Percentiles rank a stretch among this genome's conserved stretches.
These are phyloP conservation scores for Halictus ligatus DNA, from an alignment of 2,888 invertebrate genomes.

Conservation along the genomic window DNA sequence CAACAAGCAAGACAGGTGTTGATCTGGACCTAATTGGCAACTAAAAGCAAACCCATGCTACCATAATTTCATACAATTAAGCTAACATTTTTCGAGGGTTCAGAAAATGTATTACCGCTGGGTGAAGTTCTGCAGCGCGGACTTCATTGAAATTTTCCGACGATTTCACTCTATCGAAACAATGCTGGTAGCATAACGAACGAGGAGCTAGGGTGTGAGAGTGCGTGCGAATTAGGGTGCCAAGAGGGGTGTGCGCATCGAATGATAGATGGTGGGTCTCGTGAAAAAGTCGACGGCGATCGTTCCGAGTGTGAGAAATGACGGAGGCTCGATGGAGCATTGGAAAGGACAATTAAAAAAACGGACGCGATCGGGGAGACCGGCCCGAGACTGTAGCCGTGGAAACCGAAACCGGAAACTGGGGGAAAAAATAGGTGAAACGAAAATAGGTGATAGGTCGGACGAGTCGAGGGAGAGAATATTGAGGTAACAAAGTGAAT, in stretches of 20 bases:
- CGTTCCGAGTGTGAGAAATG: conserved; percentile 16
- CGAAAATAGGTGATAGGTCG: neutral
- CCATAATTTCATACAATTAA: neutral
- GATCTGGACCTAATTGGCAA: neutral
- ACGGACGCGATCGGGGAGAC: neutral
- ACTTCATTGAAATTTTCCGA: neutral
- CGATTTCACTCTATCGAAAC: neutral
- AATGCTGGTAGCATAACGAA: neutral
- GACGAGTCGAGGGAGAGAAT: neutral
- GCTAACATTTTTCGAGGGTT: neutral
- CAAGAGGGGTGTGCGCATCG: neutral
- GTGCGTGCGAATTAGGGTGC: conserved; percentile 25
- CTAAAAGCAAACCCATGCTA: neutral
- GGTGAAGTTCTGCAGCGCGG: neutral
- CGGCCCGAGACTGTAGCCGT: neutral
- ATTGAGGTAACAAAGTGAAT: neutral
- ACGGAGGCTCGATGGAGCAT: neutral
- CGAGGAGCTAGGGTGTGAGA: neutral
- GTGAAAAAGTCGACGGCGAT: conserved; percentile 13
- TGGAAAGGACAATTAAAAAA: neutral
- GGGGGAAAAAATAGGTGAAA: neutral
- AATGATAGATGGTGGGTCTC: conserved; percentile 39
- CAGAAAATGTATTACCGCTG: neutral
- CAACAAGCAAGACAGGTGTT: too few species aligned
- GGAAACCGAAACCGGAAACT: neutral